Evolutionary conservation across 1,140 invertebrate genomes (phyloP).

Genomic region (Zophobas morio): DNA sequence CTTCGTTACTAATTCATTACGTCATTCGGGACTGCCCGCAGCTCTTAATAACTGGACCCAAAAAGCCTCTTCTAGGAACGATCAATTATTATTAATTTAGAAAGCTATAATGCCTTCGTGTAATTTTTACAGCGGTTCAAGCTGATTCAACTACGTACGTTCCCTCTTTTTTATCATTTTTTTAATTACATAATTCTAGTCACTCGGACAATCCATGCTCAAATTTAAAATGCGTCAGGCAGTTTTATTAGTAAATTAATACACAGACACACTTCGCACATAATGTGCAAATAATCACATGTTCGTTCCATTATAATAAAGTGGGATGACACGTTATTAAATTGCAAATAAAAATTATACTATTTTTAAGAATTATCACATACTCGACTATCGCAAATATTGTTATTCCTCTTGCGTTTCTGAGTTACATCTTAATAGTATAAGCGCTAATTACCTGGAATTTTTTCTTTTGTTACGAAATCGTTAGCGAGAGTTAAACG

Average conservation of each 20-base stretch:
- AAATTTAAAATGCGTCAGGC: too few relatives aligned
- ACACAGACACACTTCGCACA: neutral
- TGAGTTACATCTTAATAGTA: too few relatives aligned
- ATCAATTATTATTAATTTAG: slow-evolving; percentile 25
- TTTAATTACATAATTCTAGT: too few relatives aligned
- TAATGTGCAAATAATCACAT: neutral
- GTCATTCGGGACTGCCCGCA: slow-evolving; percentile 29
- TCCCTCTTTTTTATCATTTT: neutral
- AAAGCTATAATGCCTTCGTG: neutral
- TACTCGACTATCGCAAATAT: neutral
- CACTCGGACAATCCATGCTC: too few relatives aligned
- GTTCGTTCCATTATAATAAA: neutral
- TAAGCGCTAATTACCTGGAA: too few relatives aligned
- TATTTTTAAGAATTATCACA: neutral
- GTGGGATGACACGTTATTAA: neutral
- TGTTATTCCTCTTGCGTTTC: too few relatives aligned
- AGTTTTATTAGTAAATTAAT: neutral
- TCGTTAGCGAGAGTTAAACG: too few relatives aligned
- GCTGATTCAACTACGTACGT: neutral
- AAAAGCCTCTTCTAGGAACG: slow-evolving; percentile 11
- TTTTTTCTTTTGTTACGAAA: too few relatives aligned
- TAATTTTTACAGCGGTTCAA: neutral
- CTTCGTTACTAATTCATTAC: slow-evolving; percentile 33
- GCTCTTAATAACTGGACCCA: slow-evolving; percentile 30
- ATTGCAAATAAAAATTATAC: neutral